A percentile compares a stretch with the other conserved stretches of the same genome.
phyloP scores from a whole-genome alignment of 2,113 vertebrate species.

The Phaetusa simplex region DNA sequence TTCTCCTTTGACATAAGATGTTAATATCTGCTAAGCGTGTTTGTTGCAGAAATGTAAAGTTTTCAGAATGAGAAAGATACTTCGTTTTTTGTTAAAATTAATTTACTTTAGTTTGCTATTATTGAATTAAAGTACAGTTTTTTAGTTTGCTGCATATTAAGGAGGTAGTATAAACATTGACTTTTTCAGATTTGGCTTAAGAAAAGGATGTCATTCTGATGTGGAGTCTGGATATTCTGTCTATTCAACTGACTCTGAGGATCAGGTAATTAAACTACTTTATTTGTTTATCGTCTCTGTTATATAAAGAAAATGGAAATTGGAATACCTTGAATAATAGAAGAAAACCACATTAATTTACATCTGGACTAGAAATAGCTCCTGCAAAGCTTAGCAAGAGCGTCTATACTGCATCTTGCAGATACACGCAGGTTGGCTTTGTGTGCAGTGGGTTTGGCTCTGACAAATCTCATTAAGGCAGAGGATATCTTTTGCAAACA shows the following conservation, averaged over 20 bases:
- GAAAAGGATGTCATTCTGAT: slow-evolving; percentile 49
- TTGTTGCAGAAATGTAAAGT: neutral
- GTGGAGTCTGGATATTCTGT: slow-evolving; percentile 75
- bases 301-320: neutral
- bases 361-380: neutral
- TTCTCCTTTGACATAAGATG: neutral
- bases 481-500: neutral
- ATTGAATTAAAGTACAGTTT: neutral
- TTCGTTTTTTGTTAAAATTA: neutral
- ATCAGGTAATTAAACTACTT: slow-evolving; percentile 77
- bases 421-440: neutral
- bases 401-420: neutral
- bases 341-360: neutral
- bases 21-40: neutral
- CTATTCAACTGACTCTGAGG: slow-evolving; percentile 83
- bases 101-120: neutral
- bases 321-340: neutral
- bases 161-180: neutral
- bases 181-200: slow-evolving; percentile 62
- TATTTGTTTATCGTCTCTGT: neutral
- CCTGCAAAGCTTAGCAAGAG: neutral
- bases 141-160: neutral
- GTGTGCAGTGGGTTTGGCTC: neutral
- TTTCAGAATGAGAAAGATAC: neutral
- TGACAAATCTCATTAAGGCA: neutral